Percentiles rank a stretch among this genome's conserved stretches.
Evolutionary conservation across 2,888 invertebrate species (phyloP).

Genomic region (Patella caerulea): DNA sequence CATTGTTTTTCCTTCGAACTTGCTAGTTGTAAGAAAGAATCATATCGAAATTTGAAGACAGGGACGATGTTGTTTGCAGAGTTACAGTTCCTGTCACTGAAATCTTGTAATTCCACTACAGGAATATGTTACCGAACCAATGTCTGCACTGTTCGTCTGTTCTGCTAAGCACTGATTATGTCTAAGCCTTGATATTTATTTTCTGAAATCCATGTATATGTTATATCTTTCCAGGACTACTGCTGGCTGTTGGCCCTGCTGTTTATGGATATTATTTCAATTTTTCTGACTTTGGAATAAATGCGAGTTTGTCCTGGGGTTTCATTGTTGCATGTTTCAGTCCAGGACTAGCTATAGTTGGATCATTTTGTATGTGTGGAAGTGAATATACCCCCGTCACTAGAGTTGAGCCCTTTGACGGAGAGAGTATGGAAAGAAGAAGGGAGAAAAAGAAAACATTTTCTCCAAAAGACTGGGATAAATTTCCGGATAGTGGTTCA

Average conservation of each 20-base stretch:
- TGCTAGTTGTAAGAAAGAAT: too few relatives aligned
- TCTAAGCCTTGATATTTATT: too few relatives aligned
- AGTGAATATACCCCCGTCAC: background rate
- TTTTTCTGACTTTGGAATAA: background rate
- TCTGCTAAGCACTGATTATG: too few relatives aligned
- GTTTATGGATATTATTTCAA: background rate
- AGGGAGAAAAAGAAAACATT: background rate
- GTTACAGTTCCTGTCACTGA: too few relatives aligned
- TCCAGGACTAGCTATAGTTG: background rate
- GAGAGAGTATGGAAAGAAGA: background rate
- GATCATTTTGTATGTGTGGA: slow-evolving; percentile 1
- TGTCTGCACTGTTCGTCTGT: too few relatives aligned
- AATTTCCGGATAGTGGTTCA: background rate
- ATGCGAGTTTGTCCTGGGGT: background rate
- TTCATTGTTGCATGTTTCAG: background rate
- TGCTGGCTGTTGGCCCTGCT: background rate
- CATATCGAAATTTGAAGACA: too few relatives aligned
- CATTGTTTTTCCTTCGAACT: too few relatives aligned
- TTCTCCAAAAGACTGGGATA: background rate
- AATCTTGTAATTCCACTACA: too few relatives aligned
- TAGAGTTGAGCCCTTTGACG: background rate
- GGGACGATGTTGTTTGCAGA: too few relatives aligned
- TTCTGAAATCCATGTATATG: too few relatives aligned
- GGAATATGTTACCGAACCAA: too few relatives aligned
- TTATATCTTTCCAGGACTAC: background rate